These are phyloP conservation scores for Didymodactylos carnosus DNA, from an alignment of 2,888 invertebrate species.

Conservation along the genomic window DNA sequence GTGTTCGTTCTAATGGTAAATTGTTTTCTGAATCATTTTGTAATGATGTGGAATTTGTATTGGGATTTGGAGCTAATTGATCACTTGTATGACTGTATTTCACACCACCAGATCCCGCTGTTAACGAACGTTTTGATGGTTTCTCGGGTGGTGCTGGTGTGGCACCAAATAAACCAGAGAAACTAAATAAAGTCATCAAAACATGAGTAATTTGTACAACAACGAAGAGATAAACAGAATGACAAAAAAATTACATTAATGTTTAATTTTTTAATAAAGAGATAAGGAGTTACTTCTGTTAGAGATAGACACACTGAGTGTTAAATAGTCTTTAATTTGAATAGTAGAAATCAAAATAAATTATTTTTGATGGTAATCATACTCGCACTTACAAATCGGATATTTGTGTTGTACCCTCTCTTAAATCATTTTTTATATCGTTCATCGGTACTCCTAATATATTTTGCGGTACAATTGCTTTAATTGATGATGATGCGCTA, in stretches of 20 bases:
- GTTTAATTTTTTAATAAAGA: not conserved
- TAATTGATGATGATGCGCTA: no score
- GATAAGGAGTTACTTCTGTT: not conserved
- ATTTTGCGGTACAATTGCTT: slow-evolving; percentile 2
- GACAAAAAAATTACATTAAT: not conserved
- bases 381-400: slow-evolving; percentile 4
- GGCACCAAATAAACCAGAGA: slow-evolving; percentile 12
- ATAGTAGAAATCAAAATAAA: no score
- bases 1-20: not conserved
- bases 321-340: no score
- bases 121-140: not conserved
- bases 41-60: no score
- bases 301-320: not conserved
- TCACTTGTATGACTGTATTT: not conserved
- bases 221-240: not conserved
- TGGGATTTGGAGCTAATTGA: not conserved
- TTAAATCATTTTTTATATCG: slow-evolving; percentile 11
- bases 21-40: no score
- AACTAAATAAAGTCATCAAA: slow-evolving; percentile 6
- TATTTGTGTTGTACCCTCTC: slow-evolving; percentile 6
- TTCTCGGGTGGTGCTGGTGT: not conserved
- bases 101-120: not conserved
- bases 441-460: slow-evolving; percentile 12
- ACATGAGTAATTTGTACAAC: no score
- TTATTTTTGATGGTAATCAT: not conserved